Evolutionary conservation across 2,113 vertebrate species (phyloP), one percentile per base, ranked within the genome.

Genomic region (Megalops atlanticus): DNA sequence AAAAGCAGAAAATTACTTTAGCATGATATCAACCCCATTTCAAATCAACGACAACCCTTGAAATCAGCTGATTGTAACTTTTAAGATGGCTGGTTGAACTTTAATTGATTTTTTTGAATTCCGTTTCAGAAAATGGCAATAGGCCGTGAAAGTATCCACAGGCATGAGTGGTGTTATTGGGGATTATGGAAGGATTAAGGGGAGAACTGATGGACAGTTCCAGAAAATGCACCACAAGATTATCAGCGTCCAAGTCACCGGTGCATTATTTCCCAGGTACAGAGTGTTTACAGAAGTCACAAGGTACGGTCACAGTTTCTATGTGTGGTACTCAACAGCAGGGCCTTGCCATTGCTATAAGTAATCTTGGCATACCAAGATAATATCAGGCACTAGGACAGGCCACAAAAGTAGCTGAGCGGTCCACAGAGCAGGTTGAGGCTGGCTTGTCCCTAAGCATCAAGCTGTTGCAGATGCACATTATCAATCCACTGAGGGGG

Each of bases 141-240:
- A 81, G 85, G 74, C 74, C 84, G 81, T 36, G 83, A 81, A 80
- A 78, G 78, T 36, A 52, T 85, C 80, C 27, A 52, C 16, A 68
- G 83, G 89, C 90, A 91, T 90, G 91, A 87, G 87, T 76, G 78
- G 89, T 84, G 91, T 92, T 89, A 92, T 76, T 58, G 31, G 2
- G 86, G 89, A 92, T 92, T 92, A 91, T 81, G 75, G 72, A 24
- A 0, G 91, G 90, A 94, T 93, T 92, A 92, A 83, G 58, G 0
- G 64, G 81, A 64, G 43, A 82, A 91, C 89, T 88, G 86, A 91
- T 84, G 79, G 91, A 87, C 91, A 73, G 85, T 75, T 71, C 31
- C 31, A 21, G 27, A 77, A 78, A 81, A 78, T 18, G 16, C 80
- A 24, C 16, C 39, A 41, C 33, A 36, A 3, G 33, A 82, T 40